A percentile compares a stretch with the other conserved stretches of the same genome.
Conservation (phyloP, 2,888 invertebrate genomes). For the Leptogaster cylindrica region DNA sequence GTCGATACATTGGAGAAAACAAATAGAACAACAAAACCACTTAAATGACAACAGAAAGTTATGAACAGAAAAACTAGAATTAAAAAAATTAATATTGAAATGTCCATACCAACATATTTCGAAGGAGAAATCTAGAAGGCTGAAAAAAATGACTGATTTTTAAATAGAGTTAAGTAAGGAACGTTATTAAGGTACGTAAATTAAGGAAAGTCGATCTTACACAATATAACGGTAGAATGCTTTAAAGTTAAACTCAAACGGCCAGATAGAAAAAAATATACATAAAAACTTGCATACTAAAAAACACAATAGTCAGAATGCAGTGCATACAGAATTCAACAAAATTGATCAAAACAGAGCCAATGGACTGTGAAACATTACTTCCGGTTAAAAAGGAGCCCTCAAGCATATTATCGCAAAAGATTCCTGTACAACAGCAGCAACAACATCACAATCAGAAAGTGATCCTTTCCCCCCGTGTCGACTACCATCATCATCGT, state of each 20-base stretch:
- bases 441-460: constrained; percentile 53
- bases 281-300: neutral
- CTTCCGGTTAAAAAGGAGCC: constrained; percentile 43
- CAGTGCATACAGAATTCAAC: constrained; percentile 57
- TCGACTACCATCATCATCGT: constrained; percentile 54
- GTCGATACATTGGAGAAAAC: no score
- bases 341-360: constrained; percentile 59
- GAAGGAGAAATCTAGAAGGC: constrained; percentile 44
- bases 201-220: constrained; percentile 19
- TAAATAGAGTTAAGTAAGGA: constrained; percentile 43
- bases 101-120: constrained; percentile 7
- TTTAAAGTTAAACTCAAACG: no score
- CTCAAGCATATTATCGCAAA: neutral
- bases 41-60: no score
- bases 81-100: constrained; percentile 3
- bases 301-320: constrained; percentile 49
- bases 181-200: constrained; percentile 15
- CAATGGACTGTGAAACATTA: constrained; percentile 57
- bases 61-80: no score
- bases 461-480: constrained; percentile 58
- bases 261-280: no score
- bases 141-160: constrained; percentile 52
- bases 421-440: constrained; percentile 47
- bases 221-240: no score
- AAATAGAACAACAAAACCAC: no score